These are phyloP conservation scores for Glaucomys volans DNA, from an alignment of 2,113 vertebrate species.

Conservation along the genomic window DNA sequence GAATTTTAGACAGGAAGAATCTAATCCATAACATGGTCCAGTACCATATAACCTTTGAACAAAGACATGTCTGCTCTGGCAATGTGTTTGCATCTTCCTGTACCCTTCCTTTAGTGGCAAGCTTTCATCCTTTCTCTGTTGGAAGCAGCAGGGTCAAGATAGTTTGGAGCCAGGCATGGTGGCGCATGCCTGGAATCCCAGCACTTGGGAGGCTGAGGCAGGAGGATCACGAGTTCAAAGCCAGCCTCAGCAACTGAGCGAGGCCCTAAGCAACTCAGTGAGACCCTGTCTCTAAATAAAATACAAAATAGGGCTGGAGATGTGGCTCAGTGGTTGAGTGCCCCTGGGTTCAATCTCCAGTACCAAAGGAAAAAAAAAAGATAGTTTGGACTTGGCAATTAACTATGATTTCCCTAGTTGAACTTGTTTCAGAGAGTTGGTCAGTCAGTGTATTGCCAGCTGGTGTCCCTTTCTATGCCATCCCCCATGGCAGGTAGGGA, in stretches of 20 bases:
- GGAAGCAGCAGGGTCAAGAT: neutral
- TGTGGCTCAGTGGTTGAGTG: too few species aligned
- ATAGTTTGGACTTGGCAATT: conserved; percentile 44
- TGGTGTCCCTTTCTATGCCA: neutral
- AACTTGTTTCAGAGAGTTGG: conserved; percentile 46
- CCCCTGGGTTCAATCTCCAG: too few species aligned
- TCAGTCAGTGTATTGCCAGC: neutral
- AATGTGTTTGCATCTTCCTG: neutral
- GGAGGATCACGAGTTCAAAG: too few species aligned
- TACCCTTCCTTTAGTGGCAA: neutral
- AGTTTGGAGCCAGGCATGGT: too few species aligned
- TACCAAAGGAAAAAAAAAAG: too few species aligned
- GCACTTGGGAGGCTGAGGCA: too few species aligned
- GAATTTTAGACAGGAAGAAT: neutral
- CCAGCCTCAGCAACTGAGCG: too few species aligned
- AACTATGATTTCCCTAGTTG: conserved; percentile 13
- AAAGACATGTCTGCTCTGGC: neutral
- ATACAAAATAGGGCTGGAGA: too few species aligned
- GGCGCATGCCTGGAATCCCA: too few species aligned
- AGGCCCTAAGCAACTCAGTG: too few species aligned
- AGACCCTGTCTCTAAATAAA: too few species aligned
- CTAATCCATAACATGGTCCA: neutral
- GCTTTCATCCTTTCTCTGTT: neutral
- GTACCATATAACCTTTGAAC: neutral
- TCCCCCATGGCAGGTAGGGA: conserved; percentile 3